These are phyloP conservation scores for Plutomurus gul DNA, from an alignment of 1,140 invertebrate species.

Conservation along the genomic window DNA sequence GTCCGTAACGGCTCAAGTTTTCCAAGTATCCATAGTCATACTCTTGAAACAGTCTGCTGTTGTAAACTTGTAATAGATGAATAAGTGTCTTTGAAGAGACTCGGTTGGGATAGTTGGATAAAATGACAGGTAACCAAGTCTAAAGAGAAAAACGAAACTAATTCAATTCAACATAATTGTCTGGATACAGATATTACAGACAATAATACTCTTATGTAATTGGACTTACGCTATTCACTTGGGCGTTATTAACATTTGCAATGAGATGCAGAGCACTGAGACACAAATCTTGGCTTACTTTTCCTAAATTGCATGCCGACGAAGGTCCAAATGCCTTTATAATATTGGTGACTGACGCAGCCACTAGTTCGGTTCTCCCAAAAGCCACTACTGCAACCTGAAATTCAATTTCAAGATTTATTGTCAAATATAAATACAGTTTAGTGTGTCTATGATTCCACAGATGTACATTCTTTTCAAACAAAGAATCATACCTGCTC, in stretches of 20 bases:
- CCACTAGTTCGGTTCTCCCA: neutral
- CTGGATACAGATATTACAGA: neutral
- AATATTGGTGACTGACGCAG: neutral
- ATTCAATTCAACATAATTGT: too few relatives aligned
- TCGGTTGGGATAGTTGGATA: conserved; percentile 10
- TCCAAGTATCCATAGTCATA: conserved; percentile 69
- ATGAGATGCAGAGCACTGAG: neutral
- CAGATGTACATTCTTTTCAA: too few relatives aligned
- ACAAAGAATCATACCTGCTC: too few relatives aligned
- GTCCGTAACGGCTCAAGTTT: conserved; percentile 66
- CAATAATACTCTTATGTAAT: neutral
- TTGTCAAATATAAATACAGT: too few relatives aligned
- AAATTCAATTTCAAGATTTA: too few relatives aligned
- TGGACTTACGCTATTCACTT: neutral
- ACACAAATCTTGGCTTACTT: neutral
- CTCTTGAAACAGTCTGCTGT: conserved; percentile 62
- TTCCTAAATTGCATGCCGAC: neutral
- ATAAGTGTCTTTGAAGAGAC: neutral
- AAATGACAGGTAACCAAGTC: conserved; percentile 23
- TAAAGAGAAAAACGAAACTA: too few relatives aligned
- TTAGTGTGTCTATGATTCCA: too few relatives aligned
- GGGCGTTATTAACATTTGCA: neutral
- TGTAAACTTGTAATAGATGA: conserved; percentile 4
- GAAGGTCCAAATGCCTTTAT: neutral
- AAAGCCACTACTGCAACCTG: neutral